Conservation (phyloP, 2,888 invertebrate species). For the Paralinhomoeus sp. region DNA sequence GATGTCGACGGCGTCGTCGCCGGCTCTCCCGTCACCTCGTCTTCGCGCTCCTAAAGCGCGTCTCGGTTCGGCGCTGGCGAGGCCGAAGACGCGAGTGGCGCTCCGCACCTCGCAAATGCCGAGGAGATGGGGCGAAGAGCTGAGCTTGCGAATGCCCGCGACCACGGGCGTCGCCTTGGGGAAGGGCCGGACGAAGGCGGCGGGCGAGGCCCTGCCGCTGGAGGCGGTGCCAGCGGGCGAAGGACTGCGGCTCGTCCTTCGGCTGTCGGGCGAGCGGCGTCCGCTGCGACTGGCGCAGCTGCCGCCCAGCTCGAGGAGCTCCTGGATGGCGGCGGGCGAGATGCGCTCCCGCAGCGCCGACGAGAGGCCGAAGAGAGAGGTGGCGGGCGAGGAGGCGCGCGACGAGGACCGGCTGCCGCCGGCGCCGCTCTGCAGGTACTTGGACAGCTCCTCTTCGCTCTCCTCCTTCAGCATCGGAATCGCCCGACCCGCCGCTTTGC, state of each 20-base stretch:
- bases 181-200: background rate
- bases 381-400: background rate
- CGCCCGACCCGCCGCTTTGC: conserved; percentile 36
- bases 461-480: conserved; percentile 81
- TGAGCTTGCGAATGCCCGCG: conserved; percentile 21
- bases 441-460: conserved; percentile 46
- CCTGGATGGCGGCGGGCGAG: conserved; percentile 15
- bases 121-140: conserved; percentile 20
- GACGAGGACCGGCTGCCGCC: conserved; percentile 21
- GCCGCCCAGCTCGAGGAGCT: conserved; percentile 20
- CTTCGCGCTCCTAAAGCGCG: background rate
- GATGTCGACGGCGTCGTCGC: no score
- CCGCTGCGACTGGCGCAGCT: conserved; percentile 8
- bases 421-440: conserved; percentile 22
- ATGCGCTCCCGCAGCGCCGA: conserved; percentile 2
- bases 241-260: background rate
- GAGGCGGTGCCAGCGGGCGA: background rate
- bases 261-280: conserved; percentile 3
- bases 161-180: background rate
- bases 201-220: background rate
- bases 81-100: background rate
- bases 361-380: background rate
- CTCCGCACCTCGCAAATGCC: conserved; percentile 5
- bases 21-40: background rate
- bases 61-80: background rate